Percentiles rank a stretch among this genome's conserved stretches.
phyloP scores from a whole-genome alignment of 53 echinoderm and acorn worm genomes.

The Patiria pectinifera region DNA sequence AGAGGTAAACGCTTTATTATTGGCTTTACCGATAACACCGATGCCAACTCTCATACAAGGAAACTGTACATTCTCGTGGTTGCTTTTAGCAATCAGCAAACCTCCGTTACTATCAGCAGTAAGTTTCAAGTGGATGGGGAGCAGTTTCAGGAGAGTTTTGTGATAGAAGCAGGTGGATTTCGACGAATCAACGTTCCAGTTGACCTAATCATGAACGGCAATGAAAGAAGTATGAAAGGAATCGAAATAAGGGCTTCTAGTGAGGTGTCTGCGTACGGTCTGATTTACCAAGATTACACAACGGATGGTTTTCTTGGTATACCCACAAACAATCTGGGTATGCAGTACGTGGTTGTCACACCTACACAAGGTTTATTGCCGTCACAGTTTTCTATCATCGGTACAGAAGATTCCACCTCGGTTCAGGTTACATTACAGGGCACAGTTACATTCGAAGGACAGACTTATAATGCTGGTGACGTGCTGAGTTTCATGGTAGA shows the following conservation, averaged over 20 bases:
- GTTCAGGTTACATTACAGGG: conserved; percentile 62
- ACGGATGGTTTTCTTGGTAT: conserved; percentile 78
- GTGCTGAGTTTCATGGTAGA: conserved; percentile 55
- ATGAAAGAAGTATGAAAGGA: conserved; percentile 64
- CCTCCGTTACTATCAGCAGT: conserved; percentile 62
- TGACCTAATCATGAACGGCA: conserved; percentile 39
- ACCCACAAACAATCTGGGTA: conserved; percentile 61
- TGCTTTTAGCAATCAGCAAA: conserved; percentile 56
- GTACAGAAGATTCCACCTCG: conserved; percentile 59
- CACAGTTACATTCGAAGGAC: conserved; percentile 60
- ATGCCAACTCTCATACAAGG: background rate
- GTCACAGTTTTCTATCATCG: conserved; percentile 52
- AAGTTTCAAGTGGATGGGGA: conserved; percentile 43
- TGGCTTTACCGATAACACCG: conserved; percentile 45
- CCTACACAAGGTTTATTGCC: background rate
- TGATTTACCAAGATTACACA: conserved; percentile 53
- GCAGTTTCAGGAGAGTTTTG: conserved; percentile 36
- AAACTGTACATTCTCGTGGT: conserved; percentile 58
- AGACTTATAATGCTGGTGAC: conserved; percentile 61
- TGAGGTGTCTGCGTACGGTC: conserved; percentile 70
- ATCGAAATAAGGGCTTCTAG: conserved; percentile 57
- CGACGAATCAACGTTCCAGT: conserved; percentile 27
- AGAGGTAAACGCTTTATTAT: conserved; percentile 65
- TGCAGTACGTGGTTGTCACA: conserved; percentile 64
- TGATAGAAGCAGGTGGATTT: conserved; percentile 60